phyloP scores from a whole-genome alignment of 2,797 vertebrate genomes.

The Thunnus albacares region DNA sequence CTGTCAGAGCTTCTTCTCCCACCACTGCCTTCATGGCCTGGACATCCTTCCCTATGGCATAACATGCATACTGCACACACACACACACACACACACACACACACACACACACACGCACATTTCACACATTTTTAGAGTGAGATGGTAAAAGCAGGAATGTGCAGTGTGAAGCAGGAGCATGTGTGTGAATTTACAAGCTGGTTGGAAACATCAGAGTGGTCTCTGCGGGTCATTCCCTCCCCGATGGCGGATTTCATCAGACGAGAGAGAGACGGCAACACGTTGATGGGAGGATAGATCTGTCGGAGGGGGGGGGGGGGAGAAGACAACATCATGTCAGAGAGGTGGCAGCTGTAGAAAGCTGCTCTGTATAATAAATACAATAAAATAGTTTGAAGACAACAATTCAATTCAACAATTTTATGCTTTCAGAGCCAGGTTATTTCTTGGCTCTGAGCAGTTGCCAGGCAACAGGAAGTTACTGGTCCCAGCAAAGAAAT shows the following conservation, averaged over 20 bases:
- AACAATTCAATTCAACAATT: no score
- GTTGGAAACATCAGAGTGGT: conserved; percentile 90
- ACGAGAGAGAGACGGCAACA: conserved; percentile 89
- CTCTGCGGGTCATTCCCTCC: conserved; percentile 89
- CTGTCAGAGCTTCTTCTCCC: conserved; percentile 89
- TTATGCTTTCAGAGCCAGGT: no score
- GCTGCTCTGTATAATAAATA: no score
- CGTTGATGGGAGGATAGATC: conserved; percentile 91
- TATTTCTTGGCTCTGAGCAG: no score
- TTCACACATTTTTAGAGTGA: not conserved
- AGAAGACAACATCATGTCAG: no score
- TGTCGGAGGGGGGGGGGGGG: conserved; percentile 27
- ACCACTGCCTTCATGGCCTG: conserved; percentile 92
- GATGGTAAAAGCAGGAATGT: not conserved
- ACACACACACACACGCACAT: conserved; percentile 18
- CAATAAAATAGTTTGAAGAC: no score
- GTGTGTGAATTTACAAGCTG: conserved; percentile 84
- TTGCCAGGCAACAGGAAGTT: no score
- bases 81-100: conserved; percentile 10
- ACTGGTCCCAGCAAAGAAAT: no score
- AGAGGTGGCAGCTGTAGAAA: no score
- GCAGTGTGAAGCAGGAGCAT: not conserved
- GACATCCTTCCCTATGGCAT: conserved; percentile 90
- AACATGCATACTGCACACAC: conserved; percentile 80
- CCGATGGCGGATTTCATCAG: conserved; percentile 89